phyloP scores from a whole-genome alignment of 2,888 invertebrate species.

The Drosophila mayaguana region DNA sequence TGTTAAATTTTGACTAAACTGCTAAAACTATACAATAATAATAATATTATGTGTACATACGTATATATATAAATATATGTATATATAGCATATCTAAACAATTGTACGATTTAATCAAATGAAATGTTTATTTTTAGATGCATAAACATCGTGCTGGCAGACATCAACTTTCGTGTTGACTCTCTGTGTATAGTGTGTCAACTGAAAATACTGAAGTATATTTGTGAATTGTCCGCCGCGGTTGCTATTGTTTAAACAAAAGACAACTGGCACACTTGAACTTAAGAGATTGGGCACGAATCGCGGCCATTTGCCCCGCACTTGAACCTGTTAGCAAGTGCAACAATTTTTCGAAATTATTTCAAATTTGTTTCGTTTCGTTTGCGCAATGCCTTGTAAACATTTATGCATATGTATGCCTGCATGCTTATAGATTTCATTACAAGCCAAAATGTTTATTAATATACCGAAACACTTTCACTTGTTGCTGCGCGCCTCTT shows the following conservation, averaged over 20 bases:
- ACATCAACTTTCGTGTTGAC: conserved; percentile 24
- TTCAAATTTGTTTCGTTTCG: conserved; percentile 20
- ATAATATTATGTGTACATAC: neutral
- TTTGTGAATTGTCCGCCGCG: conserved; percentile 20
- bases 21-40: neutral
- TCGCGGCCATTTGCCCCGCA: conserved; percentile 59
- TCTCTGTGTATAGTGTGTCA: conserved; percentile 43
- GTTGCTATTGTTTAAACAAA: conserved; percentile 47
- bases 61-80: neutral
- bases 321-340: conserved; percentile 59
- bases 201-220: conserved; percentile 14
- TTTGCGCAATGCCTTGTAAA: conserved; percentile 54
- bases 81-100: conserved; percentile 7
- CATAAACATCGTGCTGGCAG: conserved; percentile 34
- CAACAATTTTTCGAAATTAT: conserved; percentile 31
- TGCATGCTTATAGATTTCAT: conserved; percentile 17
- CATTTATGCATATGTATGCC: neutral
- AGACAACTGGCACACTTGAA: conserved; percentile 17
- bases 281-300: conserved; percentile 36
- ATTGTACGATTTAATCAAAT: conserved; percentile 32
- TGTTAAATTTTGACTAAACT: conserved; percentile 32
- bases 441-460: conserved; percentile 51
- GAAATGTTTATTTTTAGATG: conserved; percentile 50
- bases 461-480: conserved; percentile 65
- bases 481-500: conserved; percentile 59